These are phyloP conservation scores for Rhyacichthys aspro DNA, from an alignment of 2,797 vertebrate species.

Conservation along the genomic window DNA sequence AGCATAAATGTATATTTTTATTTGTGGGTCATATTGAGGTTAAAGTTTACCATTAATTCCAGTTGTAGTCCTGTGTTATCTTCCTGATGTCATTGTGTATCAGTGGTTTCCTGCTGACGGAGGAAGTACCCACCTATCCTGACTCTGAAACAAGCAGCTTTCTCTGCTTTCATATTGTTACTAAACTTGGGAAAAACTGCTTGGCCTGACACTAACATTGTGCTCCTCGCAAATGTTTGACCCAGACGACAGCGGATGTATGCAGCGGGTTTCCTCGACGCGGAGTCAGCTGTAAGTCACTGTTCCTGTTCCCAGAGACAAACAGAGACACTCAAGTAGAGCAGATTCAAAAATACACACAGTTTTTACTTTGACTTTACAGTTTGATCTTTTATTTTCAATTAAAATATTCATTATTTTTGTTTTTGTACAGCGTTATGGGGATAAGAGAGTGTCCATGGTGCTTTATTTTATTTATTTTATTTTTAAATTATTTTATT, in stretches of 20 bases:
- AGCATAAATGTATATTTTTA: not conserved
- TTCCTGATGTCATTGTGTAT: constrained; percentile 34
- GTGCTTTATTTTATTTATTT: not conserved
- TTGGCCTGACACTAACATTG: constrained; percentile 39
- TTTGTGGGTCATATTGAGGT: not conserved
- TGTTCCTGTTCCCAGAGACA: constrained; percentile 63
- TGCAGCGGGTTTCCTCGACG: no score
- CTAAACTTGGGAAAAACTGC: constrained; percentile 39
- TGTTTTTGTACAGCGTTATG: no score
- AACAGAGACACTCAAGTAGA: not conserved
- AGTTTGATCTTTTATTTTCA: no score
- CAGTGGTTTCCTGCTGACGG: constrained; percentile 52
- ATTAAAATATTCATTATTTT: no score
- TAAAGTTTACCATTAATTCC: not conserved
- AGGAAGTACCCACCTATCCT: constrained; percentile 79
- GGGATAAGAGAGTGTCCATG: no score
- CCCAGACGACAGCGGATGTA: constrained; percentile 47
- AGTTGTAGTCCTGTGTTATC: constrained; percentile 4
- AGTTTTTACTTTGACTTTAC: no score
- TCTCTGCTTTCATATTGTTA: constrained; percentile 59
- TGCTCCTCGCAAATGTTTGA: constrained; percentile 15
- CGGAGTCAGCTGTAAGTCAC: constrained; percentile 52
- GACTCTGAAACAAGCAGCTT: constrained; percentile 26
- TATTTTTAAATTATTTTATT: no score
- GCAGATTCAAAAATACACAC: no score